phyloP scores from a whole-genome alignment of 2,113 vertebrate species.

The Chaenogobius annularis region DNA sequence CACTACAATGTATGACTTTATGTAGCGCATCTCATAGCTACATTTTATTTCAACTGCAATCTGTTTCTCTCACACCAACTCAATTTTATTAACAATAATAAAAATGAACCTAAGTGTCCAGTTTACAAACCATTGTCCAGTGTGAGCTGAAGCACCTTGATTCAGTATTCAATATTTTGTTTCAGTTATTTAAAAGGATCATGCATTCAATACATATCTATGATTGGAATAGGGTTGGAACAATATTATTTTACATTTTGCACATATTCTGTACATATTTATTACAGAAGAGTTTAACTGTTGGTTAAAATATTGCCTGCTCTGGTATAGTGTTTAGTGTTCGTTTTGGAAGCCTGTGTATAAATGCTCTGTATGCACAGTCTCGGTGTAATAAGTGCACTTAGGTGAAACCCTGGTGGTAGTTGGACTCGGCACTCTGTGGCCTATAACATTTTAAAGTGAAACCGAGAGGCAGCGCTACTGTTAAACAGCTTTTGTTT shows the following conservation, averaged over 20 bases:
- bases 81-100: not conserved
- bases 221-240: no score
- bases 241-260: no score
- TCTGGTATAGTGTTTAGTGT: not conserved
- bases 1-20: not conserved
- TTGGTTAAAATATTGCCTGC: not conserved
- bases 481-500: conserved; percentile 93
- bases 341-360: not conserved
- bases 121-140: no score
- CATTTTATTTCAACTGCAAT: not conserved
- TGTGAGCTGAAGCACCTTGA: no score
- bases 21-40: not conserved
- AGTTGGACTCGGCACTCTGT: conserved; percentile 30
- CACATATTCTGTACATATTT: no score
- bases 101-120: no score
- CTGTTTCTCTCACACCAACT: not conserved
- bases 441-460: conserved; percentile 80
- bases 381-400: not conserved
- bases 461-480: conserved; percentile 57
- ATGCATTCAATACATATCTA: no score
- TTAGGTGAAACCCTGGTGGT: not conserved
- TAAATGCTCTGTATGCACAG: not conserved
- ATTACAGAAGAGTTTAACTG: not conserved
- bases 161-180: no score
- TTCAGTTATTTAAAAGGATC: not conserved